Base-by-base conservation (phyloP, 1,140 invertebrate genomes). In the Ostrea edulis region DNA sequence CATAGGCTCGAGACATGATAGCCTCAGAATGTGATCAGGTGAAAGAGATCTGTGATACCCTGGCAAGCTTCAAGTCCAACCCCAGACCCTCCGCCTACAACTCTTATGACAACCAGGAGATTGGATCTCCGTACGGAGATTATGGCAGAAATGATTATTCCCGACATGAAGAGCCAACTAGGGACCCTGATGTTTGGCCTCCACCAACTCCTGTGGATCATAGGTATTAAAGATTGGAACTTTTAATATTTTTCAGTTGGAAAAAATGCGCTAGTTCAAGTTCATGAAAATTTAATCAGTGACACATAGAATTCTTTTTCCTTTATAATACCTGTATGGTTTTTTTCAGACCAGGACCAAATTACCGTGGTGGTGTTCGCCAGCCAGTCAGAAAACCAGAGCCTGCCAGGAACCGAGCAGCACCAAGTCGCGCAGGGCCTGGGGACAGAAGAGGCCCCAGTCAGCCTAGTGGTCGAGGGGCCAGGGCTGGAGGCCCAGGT, bases 11-110 rank as follows among this genome's bases (percentile, higher is more conserved):
- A 93, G 97, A 98, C 92, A 97, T 98, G 95, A 97, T 99, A 92
- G 97, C 96, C 51, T 96, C 97, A 82, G 98, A 99, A 95, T 98
- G 98, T 95, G 97, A 98, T 93, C 97, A 98, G 94, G 96, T 99
- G 0, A 98, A 98, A 95, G 97, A 97, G 82, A 96, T 97, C 52
- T 97, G 96, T 89, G 96, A 96, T 86, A 97, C 97, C 12, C 94
- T 98, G 86, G 95, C 94, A 22, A 94, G 95, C 65, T 97, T 97
- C 86, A 97, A 96, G 93, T 96, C 96, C 90, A 94, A 96, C 52
- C 86, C 89, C 44, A 88, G 86, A 53, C 44, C 86, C 25, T 25
- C 68, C 8, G 89, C 86, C 25, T 65, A 85, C 35, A 81, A 86
- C 55, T 86, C 85, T n/a, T 54, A 29, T 51, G 86, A 86, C 86